phyloP scores from a whole-genome alignment of 2,888 invertebrate genomes.

The Coleophora flavipennella region DNA sequence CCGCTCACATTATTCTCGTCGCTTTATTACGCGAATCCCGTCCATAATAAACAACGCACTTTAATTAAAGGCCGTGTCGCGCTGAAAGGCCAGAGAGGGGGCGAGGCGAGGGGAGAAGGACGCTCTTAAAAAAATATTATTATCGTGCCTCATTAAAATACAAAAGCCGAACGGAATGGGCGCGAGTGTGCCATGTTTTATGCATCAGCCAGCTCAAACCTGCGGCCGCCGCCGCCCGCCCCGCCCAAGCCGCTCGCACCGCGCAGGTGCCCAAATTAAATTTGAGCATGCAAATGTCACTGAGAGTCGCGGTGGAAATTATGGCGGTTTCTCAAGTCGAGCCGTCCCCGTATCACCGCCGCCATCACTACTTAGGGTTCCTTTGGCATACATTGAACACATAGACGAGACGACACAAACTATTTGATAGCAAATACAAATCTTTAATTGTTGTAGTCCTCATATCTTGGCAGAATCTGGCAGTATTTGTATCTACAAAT shows the following conservation, averaged over 20 bases:
- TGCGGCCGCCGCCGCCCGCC: conserved; percentile 2
- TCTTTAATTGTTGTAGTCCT: no score
- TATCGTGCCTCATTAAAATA: conserved; percentile 42
- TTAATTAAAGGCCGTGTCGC: conserved; percentile 5
- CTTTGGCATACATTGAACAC: no score
- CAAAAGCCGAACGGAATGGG: conserved; percentile 30
- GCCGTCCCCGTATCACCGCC: conserved; percentile 3
- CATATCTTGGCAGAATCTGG: no score
- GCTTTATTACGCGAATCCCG: background rate
- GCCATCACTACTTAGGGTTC: no score
- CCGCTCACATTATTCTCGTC: no score
- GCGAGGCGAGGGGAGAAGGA: conserved; percentile 1
- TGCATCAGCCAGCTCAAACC: conserved; percentile 30
- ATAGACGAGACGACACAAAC: no score
- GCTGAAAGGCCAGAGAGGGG: background rate
- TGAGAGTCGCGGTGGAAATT: conserved; percentile 36
- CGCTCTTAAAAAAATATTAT: conserved; percentile 24
- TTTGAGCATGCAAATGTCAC: conserved; percentile 48
- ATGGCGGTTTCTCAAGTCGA: conserved; percentile 18
- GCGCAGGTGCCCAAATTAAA: conserved; percentile 54
- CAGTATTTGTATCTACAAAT: no score
- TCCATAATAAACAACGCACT: conserved; percentile 6
- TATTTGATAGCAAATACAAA: no score
- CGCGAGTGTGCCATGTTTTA: conserved; percentile 46
- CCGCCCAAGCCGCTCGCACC: conserved; percentile 7